A percentile compares a stretch with the other conserved stretches of the same genome.
These are phyloP conservation scores for Vidua macroura DNA, from an alignment of 2,113 vertebrate species.

Conservation along the genomic window DNA sequence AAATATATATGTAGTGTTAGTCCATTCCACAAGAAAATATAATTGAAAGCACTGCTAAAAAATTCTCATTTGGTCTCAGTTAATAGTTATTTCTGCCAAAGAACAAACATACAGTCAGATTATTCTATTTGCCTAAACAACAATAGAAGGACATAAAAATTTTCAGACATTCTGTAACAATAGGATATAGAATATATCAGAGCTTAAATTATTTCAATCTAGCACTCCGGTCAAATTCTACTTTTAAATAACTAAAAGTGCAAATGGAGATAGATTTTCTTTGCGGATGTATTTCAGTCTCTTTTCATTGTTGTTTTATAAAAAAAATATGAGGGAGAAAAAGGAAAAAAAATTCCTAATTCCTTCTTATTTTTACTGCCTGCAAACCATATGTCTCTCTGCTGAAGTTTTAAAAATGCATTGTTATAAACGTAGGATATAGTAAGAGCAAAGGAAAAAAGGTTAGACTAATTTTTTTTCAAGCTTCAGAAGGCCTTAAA, in stretches of 20 bases:
- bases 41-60: neutral
- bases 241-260: neutral
- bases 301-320: neutral
- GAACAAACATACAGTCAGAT: neutral
- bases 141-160: neutral
- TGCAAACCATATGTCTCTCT: neutral
- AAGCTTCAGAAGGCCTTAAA: neutral
- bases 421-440: neutral
- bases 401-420: neutral
- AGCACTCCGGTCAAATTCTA: neutral
- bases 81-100: neutral
- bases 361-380: neutral
- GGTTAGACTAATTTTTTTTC: neutral
- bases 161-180: neutral
- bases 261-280: neutral
- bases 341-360: neutral
- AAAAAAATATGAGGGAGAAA: neutral
- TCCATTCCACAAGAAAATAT: neutral
- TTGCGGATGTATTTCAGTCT: neutral
- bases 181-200: neutral
- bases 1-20: rapidly evolving
- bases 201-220: neutral
- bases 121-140: neutral
- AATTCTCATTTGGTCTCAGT: neutral
- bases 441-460: neutral